These are phyloP conservation scores for Indicator indicator DNA, from an alignment of 2,113 vertebrate genomes.

Conservation along the genomic window DNA sequence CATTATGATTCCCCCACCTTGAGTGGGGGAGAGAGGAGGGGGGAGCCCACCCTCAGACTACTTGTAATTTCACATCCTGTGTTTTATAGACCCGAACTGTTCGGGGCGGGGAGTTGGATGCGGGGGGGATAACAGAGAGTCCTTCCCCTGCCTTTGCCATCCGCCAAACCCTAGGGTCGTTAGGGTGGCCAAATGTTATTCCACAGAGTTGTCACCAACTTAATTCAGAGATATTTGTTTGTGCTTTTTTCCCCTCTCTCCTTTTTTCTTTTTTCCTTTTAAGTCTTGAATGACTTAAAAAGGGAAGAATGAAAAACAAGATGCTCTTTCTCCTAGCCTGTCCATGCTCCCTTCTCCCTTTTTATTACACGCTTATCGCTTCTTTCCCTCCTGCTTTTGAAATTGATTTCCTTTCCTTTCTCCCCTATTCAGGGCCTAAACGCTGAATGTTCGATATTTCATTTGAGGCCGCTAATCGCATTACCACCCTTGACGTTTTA, in stretches of 20 bases:
- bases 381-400: constrained; percentile 85
- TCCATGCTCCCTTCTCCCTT: constrained; percentile 76
- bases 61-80: constrained; percentile 88
- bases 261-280: background rate
- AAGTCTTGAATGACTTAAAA: constrained; percentile 34
- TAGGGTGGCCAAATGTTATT: constrained; percentile 80
- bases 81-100: constrained; percentile 84
- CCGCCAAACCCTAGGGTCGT: constrained; percentile 70
- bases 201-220: constrained; percentile 38
- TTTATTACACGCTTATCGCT: constrained; percentile 86
- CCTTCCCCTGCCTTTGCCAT: constrained; percentile 65
- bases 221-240: background rate
- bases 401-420: constrained; percentile 89
- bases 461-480: constrained; percentile 90
- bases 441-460: constrained; percentile 90
- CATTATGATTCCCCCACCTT: constrained; percentile 86
- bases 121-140: constrained; percentile 49
- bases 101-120: constrained; percentile 47
- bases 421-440: constrained; percentile 86
- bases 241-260: rapidly evolving
- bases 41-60: constrained; percentile 85
- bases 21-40: constrained; percentile 77
- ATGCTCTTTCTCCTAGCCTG: constrained; percentile 70
- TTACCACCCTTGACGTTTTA: constrained; percentile 91
- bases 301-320: constrained; percentile 62